Evolutionary conservation across 30 jellyfish, hydroid and myxozoan genomes (phyloP), one percentile per base, ranked within the genome.

Genomic region (Aurelia sp.): DNA sequence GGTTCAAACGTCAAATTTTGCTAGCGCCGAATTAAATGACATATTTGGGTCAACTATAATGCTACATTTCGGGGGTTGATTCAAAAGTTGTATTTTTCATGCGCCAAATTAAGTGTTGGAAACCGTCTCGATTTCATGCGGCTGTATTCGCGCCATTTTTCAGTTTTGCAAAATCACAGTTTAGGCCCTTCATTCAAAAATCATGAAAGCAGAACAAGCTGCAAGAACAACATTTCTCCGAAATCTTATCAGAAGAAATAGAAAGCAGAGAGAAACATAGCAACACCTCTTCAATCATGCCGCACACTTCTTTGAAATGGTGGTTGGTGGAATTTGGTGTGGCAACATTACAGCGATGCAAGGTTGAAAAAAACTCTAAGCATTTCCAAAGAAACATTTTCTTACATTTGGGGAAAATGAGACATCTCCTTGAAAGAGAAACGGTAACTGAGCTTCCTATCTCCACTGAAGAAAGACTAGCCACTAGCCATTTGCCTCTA

Each of bases 351-450:
- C 19, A 64, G 31, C 21, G 44, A 64, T 64, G 75, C 31, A 64
- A 64, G 75, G 75, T 64, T 64, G n/a, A n/a, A 64, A 19, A 64
- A 64, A 21, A 64, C 75, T 21, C 9, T 64, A 27, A 64, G 75
- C 12, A 19, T 64, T 9, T 9, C 12, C 75, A 64, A 19, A 19
- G 20, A 9, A 64, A 64, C 75, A 64, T 64, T 64, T 64, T 64
- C 44, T 19, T 64, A 9, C 20, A 64, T 9, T 19, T 64, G 9
- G 44, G 21, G 21, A 64, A 64, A 64, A 64, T 27, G 20, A 64
- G 75, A 21, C 75, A 64, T n/a, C 20, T 64, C 12, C 75, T 64
- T 64, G 75, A 64, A 19, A 64, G 41, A 64, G 75, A 64, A 64
- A 19, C 12, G 19, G 44, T 27, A 52, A 64, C 75, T 64, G 75